Percentiles rank a stretch among this genome's conserved stretches.
Conservation (phyloP, 1,140 invertebrate genomes). For the Achatina immaculata region DNA sequence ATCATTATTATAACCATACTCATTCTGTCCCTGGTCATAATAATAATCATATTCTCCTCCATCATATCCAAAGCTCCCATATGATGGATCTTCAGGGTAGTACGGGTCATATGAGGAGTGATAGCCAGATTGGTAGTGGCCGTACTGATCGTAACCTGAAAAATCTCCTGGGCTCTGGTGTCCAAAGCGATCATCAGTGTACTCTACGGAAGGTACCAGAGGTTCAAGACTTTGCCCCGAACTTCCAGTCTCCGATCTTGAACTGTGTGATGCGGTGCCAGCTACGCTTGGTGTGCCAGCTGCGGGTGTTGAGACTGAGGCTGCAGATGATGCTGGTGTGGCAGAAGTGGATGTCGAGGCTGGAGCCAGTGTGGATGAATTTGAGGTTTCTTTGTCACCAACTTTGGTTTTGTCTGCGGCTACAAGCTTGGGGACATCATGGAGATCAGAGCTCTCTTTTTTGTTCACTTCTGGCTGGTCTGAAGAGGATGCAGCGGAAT, state of each 20-base stretch:
- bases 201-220: too few species aligned
- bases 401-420: constrained; percentile 11
- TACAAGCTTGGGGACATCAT: constrained; percentile 27
- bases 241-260: background rate
- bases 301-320: background rate
- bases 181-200: background rate
- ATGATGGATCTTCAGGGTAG: constrained; percentile 22
- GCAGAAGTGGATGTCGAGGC: background rate
- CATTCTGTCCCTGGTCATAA: constrained; percentile 7
- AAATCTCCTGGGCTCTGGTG: background rate
- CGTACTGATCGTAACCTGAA: background rate
- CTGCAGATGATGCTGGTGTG: background rate
- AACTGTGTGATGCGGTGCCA: background rate
- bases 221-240: background rate
- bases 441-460: constrained; percentile 16
- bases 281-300: background rate
- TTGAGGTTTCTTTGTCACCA: background rate
- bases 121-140: background rate
- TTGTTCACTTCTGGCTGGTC: constrained; percentile 13
- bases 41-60: constrained; percentile 14
- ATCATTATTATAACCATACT: constrained; percentile 23
- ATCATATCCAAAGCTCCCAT: constrained; percentile 18
- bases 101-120: background rate
- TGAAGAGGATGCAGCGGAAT: constrained; percentile 19
- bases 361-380: too few species aligned